These are phyloP conservation scores for Phalangium opilio DNA, from an alignment of 2,888 invertebrate species.

Conservation along the genomic window DNA sequence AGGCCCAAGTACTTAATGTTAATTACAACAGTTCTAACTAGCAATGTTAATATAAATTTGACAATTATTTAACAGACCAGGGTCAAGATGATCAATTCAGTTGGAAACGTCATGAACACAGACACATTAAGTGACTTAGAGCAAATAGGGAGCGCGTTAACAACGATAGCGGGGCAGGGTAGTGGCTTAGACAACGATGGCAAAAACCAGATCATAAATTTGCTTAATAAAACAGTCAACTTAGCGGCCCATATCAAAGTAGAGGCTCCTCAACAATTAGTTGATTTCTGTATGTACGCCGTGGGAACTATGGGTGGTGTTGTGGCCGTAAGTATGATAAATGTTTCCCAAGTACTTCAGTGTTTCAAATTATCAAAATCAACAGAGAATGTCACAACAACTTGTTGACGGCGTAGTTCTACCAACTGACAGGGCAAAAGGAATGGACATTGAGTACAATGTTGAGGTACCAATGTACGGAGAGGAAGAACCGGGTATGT, in stretches of 20 bases:
- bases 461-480: constrained; percentile 17
- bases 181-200: constrained; percentile 22
- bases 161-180: constrained; percentile 22
- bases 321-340: constrained; percentile 19
- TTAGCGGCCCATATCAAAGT: constrained; percentile 20
- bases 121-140: constrained; percentile 22
- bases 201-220: constrained; percentile 20
- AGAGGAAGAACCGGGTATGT: no score
- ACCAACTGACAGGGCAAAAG: constrained; percentile 22
- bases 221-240: constrained; percentile 20
- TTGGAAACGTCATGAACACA: constrained; percentile 21
- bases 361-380: no score
- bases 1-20: not conserved
- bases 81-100: constrained; percentile 21
- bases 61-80: constrained; percentile 8
- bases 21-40: not conserved
- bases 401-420: constrained; percentile 20
- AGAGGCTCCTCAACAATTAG: constrained; percentile 22
- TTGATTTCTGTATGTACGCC: constrained; percentile 23
- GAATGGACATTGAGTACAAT: constrained; percentile 22
- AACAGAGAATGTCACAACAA: constrained; percentile 23
- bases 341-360: not conserved
- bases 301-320: constrained; percentile 24
- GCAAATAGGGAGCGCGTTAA: constrained; percentile 22
- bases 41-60: not conserved